A percentile compares a stretch with the other conserved stretches of the same genome.
Evolutionary conservation across 1,140 invertebrate species (phyloP).

Genomic region (Vanessa atalanta): DNA sequence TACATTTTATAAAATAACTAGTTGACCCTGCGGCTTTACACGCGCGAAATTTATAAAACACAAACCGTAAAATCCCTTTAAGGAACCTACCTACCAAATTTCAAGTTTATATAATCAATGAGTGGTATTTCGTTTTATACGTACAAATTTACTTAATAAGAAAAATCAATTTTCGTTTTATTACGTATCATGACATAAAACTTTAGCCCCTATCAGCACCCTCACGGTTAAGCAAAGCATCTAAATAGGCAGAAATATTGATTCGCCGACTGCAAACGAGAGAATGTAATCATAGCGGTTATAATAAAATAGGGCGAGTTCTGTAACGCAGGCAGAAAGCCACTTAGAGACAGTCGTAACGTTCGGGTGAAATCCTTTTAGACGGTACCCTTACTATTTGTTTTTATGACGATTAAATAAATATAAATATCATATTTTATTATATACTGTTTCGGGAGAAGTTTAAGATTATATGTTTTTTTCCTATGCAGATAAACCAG

Average conservation of each 20-base stretch:
- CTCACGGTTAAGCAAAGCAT: not conserved
- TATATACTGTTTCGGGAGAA: no score
- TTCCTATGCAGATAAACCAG: no score
- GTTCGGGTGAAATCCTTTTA: conserved; percentile 6
- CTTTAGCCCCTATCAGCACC: not conserved
- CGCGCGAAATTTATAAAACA: no score
- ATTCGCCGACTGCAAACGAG: conserved; percentile 6
- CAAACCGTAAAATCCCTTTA: no score
- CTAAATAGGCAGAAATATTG: not conserved
- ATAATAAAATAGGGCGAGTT: conserved; percentile 5
- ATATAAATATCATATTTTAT: not conserved
- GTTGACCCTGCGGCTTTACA: no score
- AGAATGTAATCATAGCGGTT: conserved; percentile 1
- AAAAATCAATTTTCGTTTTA: no score
- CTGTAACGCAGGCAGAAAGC: not conserved
- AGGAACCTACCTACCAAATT: no score
- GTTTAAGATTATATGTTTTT: no score
- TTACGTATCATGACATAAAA: not conserved
- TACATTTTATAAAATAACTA: no score
- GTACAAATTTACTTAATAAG: no score
- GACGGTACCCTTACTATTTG: not conserved
- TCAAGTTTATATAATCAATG: no score
- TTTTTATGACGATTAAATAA: conserved; percentile 3
- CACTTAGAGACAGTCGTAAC: conserved; percentile 4
- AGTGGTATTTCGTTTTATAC: no score